Evolutionary conservation across 2,113 vertebrate species (phyloP).

Genomic region (Syngnathoides biaculeatus): DNA sequence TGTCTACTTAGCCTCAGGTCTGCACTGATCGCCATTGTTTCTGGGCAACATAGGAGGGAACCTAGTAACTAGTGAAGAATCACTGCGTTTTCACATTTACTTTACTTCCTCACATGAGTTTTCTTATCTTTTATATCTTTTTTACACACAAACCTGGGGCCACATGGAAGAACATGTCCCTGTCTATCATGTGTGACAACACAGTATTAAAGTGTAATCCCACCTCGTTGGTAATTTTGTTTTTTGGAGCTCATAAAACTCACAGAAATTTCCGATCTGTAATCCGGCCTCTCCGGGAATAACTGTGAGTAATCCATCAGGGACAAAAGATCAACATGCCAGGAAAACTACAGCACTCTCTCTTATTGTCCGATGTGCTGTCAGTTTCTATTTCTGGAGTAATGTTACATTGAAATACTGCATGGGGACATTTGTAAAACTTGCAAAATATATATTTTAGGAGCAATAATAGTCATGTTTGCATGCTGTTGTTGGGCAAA

Average conservation of each 20-base stretch:
- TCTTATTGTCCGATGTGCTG: not conserved
- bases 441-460: no score
- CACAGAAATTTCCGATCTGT: not conserved
- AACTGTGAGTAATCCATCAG: conserved; percentile 8
- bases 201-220: not conserved
- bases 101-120: not conserved
- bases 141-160: not conserved
- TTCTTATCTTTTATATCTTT: not conserved
- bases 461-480: no score
- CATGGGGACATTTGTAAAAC: no score
- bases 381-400: no score
- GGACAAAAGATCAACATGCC: conserved; percentile 2
- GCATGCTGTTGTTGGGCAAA: no score
- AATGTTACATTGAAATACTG: no score
- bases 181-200: not conserved
- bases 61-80: conserved; percentile 12
- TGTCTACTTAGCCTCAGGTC: conserved; percentile 34
- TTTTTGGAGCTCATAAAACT: not conserved
- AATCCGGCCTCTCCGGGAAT: conserved; percentile 8
- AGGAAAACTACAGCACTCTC: not conserved
- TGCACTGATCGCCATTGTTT: conserved; percentile 31
- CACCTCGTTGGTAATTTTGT: not conserved
- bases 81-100: conserved; percentile 12
- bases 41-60: conserved; percentile 37
- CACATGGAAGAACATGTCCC: not conserved